Evolutionary conservation across 2,113 vertebrate species (phyloP).

Genomic region (Haemorhous mexicanus): DNA sequence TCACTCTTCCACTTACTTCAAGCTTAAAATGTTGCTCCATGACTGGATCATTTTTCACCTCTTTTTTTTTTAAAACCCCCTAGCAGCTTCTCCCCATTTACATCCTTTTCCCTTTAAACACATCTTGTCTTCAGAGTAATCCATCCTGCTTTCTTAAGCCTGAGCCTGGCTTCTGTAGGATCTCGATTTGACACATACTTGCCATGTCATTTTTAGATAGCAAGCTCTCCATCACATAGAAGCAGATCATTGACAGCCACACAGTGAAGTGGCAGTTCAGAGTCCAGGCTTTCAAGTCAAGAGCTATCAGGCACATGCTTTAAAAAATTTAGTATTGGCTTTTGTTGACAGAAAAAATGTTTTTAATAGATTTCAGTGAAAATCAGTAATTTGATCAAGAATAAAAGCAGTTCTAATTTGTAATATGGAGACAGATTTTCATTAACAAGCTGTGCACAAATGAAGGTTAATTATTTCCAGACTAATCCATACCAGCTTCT

Average conservation of each 20-base stretch:
- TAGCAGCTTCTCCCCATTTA: background rate
- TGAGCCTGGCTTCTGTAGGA: background rate
- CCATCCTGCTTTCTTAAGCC: background rate
- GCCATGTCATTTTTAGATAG: background rate
- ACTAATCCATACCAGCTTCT: background rate
- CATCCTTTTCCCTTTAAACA: background rate
- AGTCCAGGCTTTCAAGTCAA: background rate
- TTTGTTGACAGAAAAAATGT: background rate
- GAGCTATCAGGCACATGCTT: background rate
- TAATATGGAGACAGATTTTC: background rate
- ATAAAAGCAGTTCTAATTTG: background rate
- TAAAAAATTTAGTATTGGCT: background rate
- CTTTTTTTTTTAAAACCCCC: background rate
- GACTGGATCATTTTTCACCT: background rate
- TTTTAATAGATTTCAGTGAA: background rate
- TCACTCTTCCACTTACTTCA: background rate
- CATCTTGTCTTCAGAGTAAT: background rate
- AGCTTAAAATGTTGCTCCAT: background rate
- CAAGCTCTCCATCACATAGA: background rate
- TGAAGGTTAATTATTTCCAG: background rate
- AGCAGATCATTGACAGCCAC: background rate
- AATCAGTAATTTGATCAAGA: background rate
- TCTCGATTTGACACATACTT: background rate
- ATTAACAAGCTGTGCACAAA: background rate
- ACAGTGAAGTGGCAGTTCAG: background rate